Percentiles rank a stretch among this genome's conserved stretches.
These are phyloP conservation scores for Habroteleia sp. DNA, from an alignment of 2,888 invertebrate genomes.

Conservation along the genomic window DNA sequence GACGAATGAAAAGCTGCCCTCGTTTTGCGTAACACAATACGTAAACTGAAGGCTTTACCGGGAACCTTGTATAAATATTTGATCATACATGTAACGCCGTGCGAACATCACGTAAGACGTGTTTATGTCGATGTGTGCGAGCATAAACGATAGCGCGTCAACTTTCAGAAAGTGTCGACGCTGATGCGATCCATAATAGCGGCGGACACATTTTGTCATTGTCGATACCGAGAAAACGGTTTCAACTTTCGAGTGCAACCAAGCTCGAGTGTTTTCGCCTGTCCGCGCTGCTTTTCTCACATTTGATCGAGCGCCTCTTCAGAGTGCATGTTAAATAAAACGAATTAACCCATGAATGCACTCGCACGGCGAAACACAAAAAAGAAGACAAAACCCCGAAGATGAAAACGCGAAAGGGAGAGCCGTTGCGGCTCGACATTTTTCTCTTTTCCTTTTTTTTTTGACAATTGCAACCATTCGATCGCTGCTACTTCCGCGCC, in stretches of 20 bases:
- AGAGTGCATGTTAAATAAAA: conserved; percentile 76
- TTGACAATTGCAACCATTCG: conserved; percentile 38
- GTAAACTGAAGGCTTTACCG: conserved; percentile 9
- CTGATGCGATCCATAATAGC: conserved; percentile 63
- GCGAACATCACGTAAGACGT: conserved; percentile 15
- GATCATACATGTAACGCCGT: conserved; percentile 15
- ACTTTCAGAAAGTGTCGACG: conserved; percentile 44
- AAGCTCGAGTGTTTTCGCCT: conserved; percentile 70
- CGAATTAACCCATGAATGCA: conserved; percentile 72
- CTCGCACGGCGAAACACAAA: conserved; percentile 13
- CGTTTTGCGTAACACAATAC: conserved; percentile 10
- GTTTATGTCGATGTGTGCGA: not conserved
- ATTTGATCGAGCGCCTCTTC: conserved; percentile 79
- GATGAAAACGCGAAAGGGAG: conserved; percentile 11
- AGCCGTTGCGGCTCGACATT: conserved; percentile 15
- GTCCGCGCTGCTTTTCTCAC: conserved; percentile 75
- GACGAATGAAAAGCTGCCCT: not conserved
- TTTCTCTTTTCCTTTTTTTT: conserved; percentile 29
- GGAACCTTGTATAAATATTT: conserved; percentile 19
- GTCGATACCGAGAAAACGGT: conserved; percentile 73
- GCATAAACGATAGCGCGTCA: conserved; percentile 34
- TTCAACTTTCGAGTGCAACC: conserved; percentile 76
- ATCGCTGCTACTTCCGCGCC: conserved; percentile 34
- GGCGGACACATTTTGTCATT: conserved; percentile 62
- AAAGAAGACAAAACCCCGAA: conserved; percentile 1